A percentile compares a stretch with the other conserved stretches of the same genome.
Evolutionary conservation across 2,888 invertebrate genomes (phyloP).

Genomic region (Tinea semifulvella): DNA sequence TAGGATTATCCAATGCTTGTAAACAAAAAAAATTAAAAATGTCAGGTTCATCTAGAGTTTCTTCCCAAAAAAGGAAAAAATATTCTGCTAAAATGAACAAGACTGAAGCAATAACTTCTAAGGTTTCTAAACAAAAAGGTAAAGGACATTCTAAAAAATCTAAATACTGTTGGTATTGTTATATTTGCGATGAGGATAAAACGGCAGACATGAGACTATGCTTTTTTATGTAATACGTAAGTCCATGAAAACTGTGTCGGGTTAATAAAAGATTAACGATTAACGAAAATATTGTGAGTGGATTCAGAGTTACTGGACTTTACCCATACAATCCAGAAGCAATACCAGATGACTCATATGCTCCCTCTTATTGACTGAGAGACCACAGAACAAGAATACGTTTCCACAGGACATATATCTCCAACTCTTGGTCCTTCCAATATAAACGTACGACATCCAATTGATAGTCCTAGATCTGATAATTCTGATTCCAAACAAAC

Average conservation of each 20-base stretch:
- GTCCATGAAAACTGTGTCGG: slow-evolving; percentile 24
- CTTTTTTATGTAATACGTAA: slow-evolving; percentile 18
- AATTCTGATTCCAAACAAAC: too few species aligned
- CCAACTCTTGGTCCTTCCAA: background rate
- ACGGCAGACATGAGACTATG: slow-evolving; percentile 23
- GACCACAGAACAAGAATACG: background rate
- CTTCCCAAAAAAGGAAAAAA: slow-evolving; percentile 14
- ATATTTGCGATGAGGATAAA: slow-evolving; percentile 20
- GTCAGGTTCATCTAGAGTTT: background rate
- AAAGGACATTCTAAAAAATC: background rate
- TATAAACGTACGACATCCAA: background rate
- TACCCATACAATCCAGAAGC: too few species aligned
- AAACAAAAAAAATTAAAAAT: background rate
- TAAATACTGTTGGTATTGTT: slow-evolving; percentile 20
- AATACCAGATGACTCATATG: too few species aligned
- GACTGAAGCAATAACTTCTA: too few species aligned
- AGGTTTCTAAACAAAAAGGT: background rate
- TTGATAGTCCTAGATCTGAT: too few species aligned
- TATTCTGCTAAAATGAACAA: slow-evolving; percentile 16
- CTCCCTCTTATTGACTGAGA: background rate
- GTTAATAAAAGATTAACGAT: slow-evolving; percentile 20
- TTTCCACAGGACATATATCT: background rate
- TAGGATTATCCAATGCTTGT: background rate
- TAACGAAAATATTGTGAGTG: too few species aligned
- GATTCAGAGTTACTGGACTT: too few species aligned